Percentiles rank a stretch among this genome's conserved stretches.
Conservation (phyloP, 2,888 invertebrate species). For the Incurvaria masculella region DNA sequence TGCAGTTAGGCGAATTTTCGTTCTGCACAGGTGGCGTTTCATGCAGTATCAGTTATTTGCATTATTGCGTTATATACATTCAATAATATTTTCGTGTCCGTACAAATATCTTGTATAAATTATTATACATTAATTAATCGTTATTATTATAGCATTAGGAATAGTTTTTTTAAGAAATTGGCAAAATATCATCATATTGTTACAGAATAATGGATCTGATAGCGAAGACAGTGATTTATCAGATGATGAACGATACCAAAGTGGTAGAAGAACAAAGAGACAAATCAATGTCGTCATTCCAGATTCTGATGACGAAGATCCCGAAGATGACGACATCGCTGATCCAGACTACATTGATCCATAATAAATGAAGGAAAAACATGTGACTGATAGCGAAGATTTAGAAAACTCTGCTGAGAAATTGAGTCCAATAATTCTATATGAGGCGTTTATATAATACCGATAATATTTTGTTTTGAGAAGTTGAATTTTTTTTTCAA, state of each 20-base stretch:
- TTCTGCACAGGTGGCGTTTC: not conserved
- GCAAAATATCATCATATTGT: not conserved
- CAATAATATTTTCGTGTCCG: not conserved
- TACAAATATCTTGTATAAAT: too few species aligned
- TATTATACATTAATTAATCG: too few species aligned
- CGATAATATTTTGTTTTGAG: too few species aligned
- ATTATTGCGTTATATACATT: not conserved
- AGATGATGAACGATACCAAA: not conserved
- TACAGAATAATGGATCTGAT: not conserved
- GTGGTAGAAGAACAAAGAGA: not conserved
- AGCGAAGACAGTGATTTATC: slow-evolving; percentile 4
- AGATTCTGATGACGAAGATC: not conserved
- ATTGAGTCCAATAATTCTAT: too few species aligned
- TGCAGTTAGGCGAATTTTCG: not conserved
- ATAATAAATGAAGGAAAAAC: not conserved
- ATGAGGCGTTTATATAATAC: too few species aligned
- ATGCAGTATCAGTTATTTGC: not conserved
- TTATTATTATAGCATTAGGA: too few species aligned
- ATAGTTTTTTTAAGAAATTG: not conserved
- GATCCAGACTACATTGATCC: not conserved
- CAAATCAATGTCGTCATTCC: not conserved
- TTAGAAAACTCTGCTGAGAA: not conserved
- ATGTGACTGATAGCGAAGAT: not conserved
- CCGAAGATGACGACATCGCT: not conserved
- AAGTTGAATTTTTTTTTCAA: too few species aligned